Evolutionary conservation across 35 echinoderm and acorn worm genomes (phyloP).

Genomic region (Ptychodera flava): DNA sequence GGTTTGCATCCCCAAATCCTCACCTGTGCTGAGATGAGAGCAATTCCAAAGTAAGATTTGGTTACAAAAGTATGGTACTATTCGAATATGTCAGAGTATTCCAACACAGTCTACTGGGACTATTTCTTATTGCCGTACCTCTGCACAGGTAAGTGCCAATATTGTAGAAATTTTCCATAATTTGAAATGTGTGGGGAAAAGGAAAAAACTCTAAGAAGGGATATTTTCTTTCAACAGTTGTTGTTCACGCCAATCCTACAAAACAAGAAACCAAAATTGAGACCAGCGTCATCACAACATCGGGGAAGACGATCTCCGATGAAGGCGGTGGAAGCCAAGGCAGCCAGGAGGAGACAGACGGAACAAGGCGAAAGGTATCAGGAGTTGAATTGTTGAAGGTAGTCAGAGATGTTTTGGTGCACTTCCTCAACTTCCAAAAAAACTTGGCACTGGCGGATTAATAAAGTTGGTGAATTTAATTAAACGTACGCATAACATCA

Average conservation of each 20-base stretch:
- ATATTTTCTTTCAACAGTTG: not conserved
- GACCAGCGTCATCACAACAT: not conserved
- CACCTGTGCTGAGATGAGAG: too few species aligned
- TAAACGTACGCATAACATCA: too few species aligned
- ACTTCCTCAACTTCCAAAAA: not conserved
- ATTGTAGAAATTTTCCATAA: too few species aligned
- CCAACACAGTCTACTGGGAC: too few species aligned
- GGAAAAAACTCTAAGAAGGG: not conserved
- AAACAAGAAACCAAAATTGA: not conserved
- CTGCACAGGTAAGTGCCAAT: too few species aligned
- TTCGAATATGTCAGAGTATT: too few species aligned
- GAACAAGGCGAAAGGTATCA: not conserved
- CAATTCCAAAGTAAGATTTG: too few species aligned
- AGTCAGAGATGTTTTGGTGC: not conserved
- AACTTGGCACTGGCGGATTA: not conserved
- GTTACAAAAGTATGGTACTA: too few species aligned
- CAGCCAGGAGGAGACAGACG: not conserved
- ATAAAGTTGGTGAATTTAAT: slow-evolving; percentile 1
- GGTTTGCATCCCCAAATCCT: too few species aligned
- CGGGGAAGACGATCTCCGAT: not conserved
- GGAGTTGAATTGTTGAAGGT: not conserved
- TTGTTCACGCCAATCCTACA: not conserved
- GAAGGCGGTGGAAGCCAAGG: not conserved
- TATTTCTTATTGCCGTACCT: too few species aligned
- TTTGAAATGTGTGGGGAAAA: too few species aligned